These are phyloP conservation scores for Procambarus clarkii DNA, from an alignment of 1,140 invertebrate genomes.

Conservation along the genomic window DNA sequence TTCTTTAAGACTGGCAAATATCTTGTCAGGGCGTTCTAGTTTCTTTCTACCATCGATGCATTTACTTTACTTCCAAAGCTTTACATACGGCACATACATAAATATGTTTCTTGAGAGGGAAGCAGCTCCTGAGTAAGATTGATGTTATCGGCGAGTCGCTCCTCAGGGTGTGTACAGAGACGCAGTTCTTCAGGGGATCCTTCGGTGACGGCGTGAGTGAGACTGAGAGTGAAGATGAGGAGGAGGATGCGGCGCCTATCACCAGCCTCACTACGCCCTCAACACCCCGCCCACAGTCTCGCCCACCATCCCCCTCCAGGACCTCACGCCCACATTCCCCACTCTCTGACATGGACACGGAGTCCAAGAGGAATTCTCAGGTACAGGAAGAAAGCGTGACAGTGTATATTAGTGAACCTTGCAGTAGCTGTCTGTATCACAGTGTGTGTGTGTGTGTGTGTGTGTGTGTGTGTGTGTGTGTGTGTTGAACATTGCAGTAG, in stretches of 20 bases:
- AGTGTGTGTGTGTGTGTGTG: not conserved
- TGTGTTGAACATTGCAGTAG: not conserved
- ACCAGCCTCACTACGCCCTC: conserved; percentile 63
- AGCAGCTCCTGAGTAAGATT: not conserved
- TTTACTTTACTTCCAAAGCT: too few species aligned
- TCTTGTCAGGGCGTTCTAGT: too few species aligned
- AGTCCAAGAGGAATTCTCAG: conserved; percentile 65
- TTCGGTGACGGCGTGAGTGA: conserved; percentile 71
- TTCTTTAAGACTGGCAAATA: too few species aligned
- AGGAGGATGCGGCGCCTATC: conserved; percentile 73
- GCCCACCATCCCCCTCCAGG: conserved; percentile 39
- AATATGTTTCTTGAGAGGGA: too few species aligned
- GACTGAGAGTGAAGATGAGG: conserved; percentile 70
- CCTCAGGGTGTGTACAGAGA: conserved; percentile 58
- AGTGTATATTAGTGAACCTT: not conserved
- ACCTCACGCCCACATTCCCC: conserved; percentile 58
- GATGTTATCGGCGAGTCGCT: not conserved
- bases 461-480: not conserved
- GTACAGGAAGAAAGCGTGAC: not conserved
- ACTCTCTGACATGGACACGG: conserved; percentile 63
- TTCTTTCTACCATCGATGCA: too few species aligned
- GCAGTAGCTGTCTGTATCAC: not conserved
- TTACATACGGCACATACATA: too few species aligned
- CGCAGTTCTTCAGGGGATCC: conserved; percentile 56
- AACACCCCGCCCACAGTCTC: conserved; percentile 24